Evolutionary conservation across 2,113 vertebrate species (phyloP), one percentile per base, ranked within the genome.

Genomic region (Zapus hudsonius): DNA sequence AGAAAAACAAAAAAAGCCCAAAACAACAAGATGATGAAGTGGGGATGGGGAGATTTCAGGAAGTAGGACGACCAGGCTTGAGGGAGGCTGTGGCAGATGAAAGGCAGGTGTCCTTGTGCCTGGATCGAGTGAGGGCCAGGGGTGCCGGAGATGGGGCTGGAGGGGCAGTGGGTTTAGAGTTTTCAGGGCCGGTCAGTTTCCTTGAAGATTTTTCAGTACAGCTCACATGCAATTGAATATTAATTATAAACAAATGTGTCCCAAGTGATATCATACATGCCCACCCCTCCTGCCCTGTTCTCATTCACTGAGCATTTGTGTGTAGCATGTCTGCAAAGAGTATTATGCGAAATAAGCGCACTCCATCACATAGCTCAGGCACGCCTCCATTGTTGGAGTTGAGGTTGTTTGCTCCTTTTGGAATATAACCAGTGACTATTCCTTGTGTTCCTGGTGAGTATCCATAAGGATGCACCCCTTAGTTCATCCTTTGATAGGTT

Each of bases 391-490:
- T 38, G 74, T 25, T 64, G 63, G 93, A 29, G 78, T 19, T 57
- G 70, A 40, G 13, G 6, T 33, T 40, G 17, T 47, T 64, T 47
- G 22, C 4, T 33, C 73, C 13, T 36, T 42, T 1, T 2, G 6
- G 63, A 25, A 74, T 20, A 2, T 23, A n/a, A 44, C 5, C 5
- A 0, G 16, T 22, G 70, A n/a, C 57, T 70, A 15, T 42, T 38
- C 15, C 27, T 55, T 33, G 38, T 1, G 16, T 15, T 38, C 2
- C 52, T 27, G 40, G 19, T 22, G 74, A 22, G 15, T 63, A 44
- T 76, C 29, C 11, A 5, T 0, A 2, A 75, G 44, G 59, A 55
- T 23, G 6, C 0, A 15, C 0, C 13, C 36, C 42, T 0, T 7
- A 81, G n/a, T 29, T 40, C 64, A 69, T 4, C 33, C 61, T 61